phyloP scores from a whole-genome alignment of 2,797 vertebrate genomes.

The Tokudaia muenninki region DNA sequence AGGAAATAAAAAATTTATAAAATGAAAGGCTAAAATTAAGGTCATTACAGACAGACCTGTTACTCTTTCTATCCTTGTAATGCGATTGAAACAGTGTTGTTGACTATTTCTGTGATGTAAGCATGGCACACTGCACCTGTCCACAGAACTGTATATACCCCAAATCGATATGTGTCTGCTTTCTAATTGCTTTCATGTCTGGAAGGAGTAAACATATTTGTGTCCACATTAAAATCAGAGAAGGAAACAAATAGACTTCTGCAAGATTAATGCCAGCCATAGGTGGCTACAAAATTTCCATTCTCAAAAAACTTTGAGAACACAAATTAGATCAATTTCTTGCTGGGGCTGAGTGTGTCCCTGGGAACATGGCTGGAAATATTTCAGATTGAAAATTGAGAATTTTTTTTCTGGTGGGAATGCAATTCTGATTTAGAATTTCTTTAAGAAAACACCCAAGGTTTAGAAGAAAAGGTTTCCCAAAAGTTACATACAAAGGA shows the following conservation, averaged over 20 bases:
- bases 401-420: not conserved
- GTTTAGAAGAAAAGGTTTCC: conserved; percentile 42
- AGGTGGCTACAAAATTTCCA: not conserved
- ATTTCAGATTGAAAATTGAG: conserved; percentile 10
- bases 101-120: not conserved
- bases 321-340: not conserved
- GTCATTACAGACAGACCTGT: not conserved
- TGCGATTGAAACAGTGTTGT: not conserved
- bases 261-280: not conserved
- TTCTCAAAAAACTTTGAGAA: not conserved
- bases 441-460: conserved; percentile 33
- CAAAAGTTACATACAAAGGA: not conserved
- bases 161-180: not conserved
- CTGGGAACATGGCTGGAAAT: not conserved
- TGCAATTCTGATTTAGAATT: not conserved
- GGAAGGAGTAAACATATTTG: not conserved
- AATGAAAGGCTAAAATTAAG: not conserved
- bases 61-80: not conserved
- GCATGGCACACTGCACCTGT: not conserved
- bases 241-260: conserved; percentile 7
- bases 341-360: not conserved
- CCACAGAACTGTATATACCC: not conserved
- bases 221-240: not conserved
- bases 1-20: conserved; percentile 37
- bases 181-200: not conserved